Percentiles rank a stretch among this genome's conserved stretches.
Evolutionary conservation across 1,140 invertebrate species (phyloP).

Genomic region (Cyrtorhinus lividipennis): DNA sequence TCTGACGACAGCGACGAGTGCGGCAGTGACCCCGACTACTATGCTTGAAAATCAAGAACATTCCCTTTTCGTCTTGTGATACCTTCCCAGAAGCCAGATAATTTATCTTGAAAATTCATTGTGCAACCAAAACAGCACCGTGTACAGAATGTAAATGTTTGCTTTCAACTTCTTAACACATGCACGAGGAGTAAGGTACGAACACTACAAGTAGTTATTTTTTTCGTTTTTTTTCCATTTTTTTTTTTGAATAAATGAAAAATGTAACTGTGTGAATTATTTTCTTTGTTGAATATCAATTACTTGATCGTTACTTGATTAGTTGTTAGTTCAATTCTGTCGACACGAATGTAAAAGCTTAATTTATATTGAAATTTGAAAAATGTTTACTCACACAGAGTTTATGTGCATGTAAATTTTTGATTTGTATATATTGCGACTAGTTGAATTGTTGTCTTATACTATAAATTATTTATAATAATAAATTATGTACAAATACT

Average conservation of each 20-base stretch:
- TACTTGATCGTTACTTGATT: not conserved
- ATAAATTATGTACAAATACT: not conserved
- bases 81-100: too few relatives aligned
- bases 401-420: not conserved
- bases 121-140: too few relatives aligned
- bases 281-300: not conserved
- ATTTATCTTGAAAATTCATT: too few relatives aligned
- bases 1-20: constrained; percentile 47
- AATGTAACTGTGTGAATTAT: not conserved
- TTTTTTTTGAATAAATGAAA: not conserved
- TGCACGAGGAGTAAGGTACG: not conserved
- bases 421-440: not conserved
- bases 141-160: too few relatives aligned
- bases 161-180: not conserved
- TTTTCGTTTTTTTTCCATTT: not conserved
- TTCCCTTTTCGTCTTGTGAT: constrained; percentile 1
- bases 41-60: constrained; percentile 29
- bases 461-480: constrained; percentile 8
- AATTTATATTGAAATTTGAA: not conserved
- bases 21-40: constrained; percentile 54
- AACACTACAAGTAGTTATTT: not conserved
- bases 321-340: not conserved
- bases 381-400: not conserved
- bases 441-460: constrained; percentile 9
- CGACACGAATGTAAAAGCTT: constrained; percentile 1